These are phyloP conservation scores for Halisarca cf. caerulea DNA, from an alignment of 37 sponge, comb jelly and placozoan genomes.

Conservation along the genomic window DNA sequence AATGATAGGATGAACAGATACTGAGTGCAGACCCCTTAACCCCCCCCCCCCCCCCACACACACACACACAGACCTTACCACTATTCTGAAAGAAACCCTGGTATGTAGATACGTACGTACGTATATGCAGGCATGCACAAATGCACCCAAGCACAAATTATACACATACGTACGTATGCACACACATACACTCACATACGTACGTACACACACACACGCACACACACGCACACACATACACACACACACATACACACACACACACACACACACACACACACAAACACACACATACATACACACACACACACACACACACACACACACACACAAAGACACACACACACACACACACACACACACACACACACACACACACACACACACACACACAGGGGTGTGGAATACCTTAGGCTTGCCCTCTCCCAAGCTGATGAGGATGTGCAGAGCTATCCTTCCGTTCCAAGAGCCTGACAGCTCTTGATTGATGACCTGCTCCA, in stretches of 20 bases:
- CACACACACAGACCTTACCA: too few species aligned
- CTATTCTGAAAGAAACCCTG: too few species aligned
- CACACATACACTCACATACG: too few species aligned
- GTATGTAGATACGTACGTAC: not conserved
- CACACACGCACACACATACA: not conserved
- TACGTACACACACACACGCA: not conserved
- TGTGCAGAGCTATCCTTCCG: conserved; percentile 10
- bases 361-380: not conserved
- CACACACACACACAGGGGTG: not conserved
- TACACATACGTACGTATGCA: not conserved
- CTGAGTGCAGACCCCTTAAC: too few species aligned
- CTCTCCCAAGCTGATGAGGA: not conserved
- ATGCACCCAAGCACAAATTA: too few species aligned
- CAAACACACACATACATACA: not conserved
- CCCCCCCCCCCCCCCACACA: too few species aligned
- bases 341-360: too few species aligned
- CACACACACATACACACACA: not conserved
- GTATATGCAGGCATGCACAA: too few species aligned
- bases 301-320: not conserved
- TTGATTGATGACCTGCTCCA: not conserved
- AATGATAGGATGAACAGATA: too few species aligned
- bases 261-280: not conserved
- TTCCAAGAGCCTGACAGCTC: conserved; percentile 14
- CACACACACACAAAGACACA: not conserved
- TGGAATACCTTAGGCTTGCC: not conserved